Percentiles rank a stretch among this genome's conserved stretches.
These are phyloP conservation scores for Aeoliscus strigatus DNA, from an alignment of 2,797 vertebrate species.

Conservation along the genomic window DNA sequence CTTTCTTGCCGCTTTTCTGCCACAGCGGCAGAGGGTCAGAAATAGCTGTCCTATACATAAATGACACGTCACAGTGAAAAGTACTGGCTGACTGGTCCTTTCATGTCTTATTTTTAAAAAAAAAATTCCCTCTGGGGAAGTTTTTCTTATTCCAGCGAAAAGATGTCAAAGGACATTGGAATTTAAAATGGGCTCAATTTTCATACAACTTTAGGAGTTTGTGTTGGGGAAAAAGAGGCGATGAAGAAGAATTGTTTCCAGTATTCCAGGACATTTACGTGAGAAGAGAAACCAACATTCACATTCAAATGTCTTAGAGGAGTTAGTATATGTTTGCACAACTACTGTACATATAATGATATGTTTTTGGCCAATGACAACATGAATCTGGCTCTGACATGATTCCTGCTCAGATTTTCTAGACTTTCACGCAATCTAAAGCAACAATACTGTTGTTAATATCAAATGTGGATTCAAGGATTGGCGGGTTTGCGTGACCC, in stretches of 20 bases:
- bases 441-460: constrained; percentile 1
- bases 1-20: constrained; percentile 37
- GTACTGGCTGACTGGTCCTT: constrained; percentile 13
- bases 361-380: not conserved
- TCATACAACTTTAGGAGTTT: too few species aligned
- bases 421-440: not conserved
- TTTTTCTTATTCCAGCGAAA: constrained; percentile 3
- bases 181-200: too few species aligned
- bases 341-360: not conserved
- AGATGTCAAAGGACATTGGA: not conserved
- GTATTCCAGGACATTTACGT: too few species aligned
- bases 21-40: constrained; percentile 45
- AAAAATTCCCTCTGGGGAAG: too few species aligned
- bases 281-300: too few species aligned
- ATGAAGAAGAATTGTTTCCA: too few species aligned
- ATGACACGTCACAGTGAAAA: constrained; percentile 30
- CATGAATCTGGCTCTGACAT: not conserved
- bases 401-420: not conserved
- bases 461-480: not conserved
- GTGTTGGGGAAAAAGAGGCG: not conserved
- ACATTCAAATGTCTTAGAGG: too few species aligned
- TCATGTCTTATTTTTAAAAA: constrained; percentile 13
- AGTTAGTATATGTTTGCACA: too few species aligned
- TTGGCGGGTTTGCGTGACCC: too few species aligned
- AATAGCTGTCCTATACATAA: constrained; percentile 31